Conservation (phyloP, 2,888 invertebrate genomes). For the Hirudinaria manillensis region DNA sequence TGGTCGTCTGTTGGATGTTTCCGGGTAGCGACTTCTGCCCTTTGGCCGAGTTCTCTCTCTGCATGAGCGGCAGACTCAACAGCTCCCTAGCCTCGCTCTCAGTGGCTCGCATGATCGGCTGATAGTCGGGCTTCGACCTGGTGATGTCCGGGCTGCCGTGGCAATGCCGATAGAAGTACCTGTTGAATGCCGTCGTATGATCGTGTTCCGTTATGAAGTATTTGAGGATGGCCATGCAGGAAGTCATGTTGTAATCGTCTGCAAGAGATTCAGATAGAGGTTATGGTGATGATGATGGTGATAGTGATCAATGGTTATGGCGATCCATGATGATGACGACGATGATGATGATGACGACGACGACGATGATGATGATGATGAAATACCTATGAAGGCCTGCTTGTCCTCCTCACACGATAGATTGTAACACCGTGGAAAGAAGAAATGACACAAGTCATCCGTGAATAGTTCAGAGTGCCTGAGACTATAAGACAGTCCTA, state of each 20-base stretch:
- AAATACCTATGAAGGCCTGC: slow-evolving; percentile 43
- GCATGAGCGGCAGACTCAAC: not conserved
- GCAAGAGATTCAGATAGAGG: slow-evolving; percentile 47
- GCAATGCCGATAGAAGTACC: not conserved
- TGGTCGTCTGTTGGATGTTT: not conserved
- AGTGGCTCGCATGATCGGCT: not conserved
- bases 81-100: not conserved
- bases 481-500: slow-evolving; percentile 43
- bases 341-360: not conserved
- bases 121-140: slow-evolving; percentile 38
- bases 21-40: no score
- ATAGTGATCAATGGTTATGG: not conserved
- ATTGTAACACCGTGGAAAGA: slow-evolving; percentile 79
- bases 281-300: not conserved
- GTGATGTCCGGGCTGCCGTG: not conserved
- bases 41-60: not conserved
- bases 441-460: slow-evolving; percentile 64
- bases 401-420: slow-evolving; percentile 54
- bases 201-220: slow-evolving; percentile 60
- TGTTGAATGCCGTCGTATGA: not conserved
- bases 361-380: not conserved
- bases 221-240: slow-evolving; percentile 76
- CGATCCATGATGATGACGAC: not conserved
- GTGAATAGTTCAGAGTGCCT: slow-evolving; percentile 42
- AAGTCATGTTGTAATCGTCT: slow-evolving; percentile 81